Conservation (phyloP, 2,888 invertebrate species). For the Rhyacophila evoluta region DNA sequence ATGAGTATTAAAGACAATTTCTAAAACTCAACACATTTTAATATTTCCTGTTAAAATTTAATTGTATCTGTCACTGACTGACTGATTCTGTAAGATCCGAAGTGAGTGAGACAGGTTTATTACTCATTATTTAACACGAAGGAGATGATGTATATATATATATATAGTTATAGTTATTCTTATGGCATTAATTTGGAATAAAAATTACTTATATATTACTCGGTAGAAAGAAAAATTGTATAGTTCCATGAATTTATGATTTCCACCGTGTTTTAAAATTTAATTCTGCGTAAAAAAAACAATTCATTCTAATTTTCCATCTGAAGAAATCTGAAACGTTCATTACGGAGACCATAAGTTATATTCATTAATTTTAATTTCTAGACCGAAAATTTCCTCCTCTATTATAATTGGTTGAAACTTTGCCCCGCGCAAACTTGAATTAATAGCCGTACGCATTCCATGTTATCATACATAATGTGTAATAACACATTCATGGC, state of each 20-base stretch:
- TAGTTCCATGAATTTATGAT: not conserved
- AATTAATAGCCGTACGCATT: not conserved
- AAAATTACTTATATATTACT: not conserved
- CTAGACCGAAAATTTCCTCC: not conserved
- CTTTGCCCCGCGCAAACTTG: not conserved
- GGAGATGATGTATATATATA: too few relatives aligned
- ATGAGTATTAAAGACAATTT: too few relatives aligned
- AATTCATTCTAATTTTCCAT: not conserved
- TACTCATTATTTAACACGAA: too few relatives aligned
- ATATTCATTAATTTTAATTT: slow-evolving; percentile 7
- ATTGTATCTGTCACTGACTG: too few relatives aligned
- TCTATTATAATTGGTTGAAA: not conserved
- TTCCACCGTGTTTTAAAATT: not conserved
- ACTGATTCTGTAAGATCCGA: too few relatives aligned
- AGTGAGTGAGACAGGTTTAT: too few relatives aligned
- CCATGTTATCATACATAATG: not conserved
- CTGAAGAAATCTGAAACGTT: not conserved
- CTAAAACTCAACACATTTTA: too few relatives aligned
- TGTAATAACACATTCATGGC: too few relatives aligned
- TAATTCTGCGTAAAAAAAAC: not conserved
- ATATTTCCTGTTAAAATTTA: too few relatives aligned
- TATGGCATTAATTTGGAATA: too few relatives aligned
- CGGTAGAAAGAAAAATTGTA: not conserved
- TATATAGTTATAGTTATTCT: too few relatives aligned
- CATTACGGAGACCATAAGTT: slow-evolving; percentile 4